Base-by-base conservation (phyloP, 2,113 vertebrate species). In the Pongo pygmaeus region DNA sequence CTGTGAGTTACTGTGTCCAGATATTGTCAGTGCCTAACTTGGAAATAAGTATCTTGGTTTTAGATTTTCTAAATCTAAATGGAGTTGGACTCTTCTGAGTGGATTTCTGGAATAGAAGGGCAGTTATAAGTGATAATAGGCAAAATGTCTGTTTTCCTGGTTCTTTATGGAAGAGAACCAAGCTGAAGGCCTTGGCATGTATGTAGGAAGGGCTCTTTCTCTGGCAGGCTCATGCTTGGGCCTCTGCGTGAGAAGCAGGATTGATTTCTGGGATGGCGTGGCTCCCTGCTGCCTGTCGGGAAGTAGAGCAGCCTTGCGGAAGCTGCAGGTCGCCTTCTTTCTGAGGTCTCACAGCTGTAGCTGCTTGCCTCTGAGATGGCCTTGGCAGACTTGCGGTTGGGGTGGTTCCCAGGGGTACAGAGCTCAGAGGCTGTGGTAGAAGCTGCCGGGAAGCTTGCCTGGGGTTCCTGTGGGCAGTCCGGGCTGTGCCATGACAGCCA, bases 361-460 rank as follows among this genome's bases (percentile, higher is more conserved):
- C 17, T 23, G 27, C 61, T 55, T 40, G 59, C 38, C 43, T 35
- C 64, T 70, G 6, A 1, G 3, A 1, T 88, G 87, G 83, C 48
- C 75, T 8, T 6, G 0, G 0, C 7, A 38, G 84, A 25, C 3
- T 8, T 2, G 2, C 10, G 40, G 0, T 75, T 55, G 1, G 16
- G 38, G 86, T n/a, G 38, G 38, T 11, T 38, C n/a, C 38, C 16
- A 8, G 35, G 27, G 43, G 16, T 23, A 6, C 30, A 57, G 77
- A 18, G 30, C 61, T 20, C 22, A 23, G 55, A 40, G 14, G 17
- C 64, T 25, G 6, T 0, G 3, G 32, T 32, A 18, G 64, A 38
- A 32, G 13, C 75, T 3, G 4, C 20, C 0, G 0, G 5, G 83
- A 74, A 61, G 46, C 12, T 20, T 12, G 23, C n/a, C 32, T 5